Percentiles rank a stretch among this genome's conserved stretches.
Conservation (phyloP, 2,888 invertebrate genomes). For the Mythimna pallens region DNA sequence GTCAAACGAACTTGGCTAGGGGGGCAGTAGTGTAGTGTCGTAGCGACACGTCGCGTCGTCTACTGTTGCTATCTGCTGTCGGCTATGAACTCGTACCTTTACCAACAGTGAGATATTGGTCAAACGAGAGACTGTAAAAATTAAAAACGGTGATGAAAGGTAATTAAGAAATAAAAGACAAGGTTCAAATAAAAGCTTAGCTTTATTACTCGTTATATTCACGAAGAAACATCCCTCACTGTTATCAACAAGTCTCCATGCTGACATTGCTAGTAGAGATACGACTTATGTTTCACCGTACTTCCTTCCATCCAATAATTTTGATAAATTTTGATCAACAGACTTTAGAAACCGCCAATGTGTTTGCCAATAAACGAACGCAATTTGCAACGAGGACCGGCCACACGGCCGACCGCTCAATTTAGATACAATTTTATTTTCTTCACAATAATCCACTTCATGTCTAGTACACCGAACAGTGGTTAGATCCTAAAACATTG, state of each 20-base stretch:
- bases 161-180: constrained; percentile 81
- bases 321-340: constrained; percentile 84
- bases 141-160: background rate
- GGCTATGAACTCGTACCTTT: too few relatives aligned
- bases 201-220: constrained; percentile 94
- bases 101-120: too few relatives aligned
- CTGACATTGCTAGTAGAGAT: constrained; percentile 83
- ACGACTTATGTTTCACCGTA: constrained; percentile 82
- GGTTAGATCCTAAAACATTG: constrained; percentile 89
- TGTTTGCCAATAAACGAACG: constrained; percentile 79
- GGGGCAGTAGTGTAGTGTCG: too few relatives aligned
- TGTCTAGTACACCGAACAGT: constrained; percentile 89
- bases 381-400: constrained; percentile 76
- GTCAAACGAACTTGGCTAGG: too few relatives aligned
- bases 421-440: constrained; percentile 81
- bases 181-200: constrained; percentile 93
- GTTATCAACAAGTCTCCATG: constrained; percentile 87
- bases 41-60: too few relatives aligned
- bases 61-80: too few relatives aligned
- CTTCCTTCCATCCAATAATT: constrained; percentile 79
- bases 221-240: constrained; percentile 91
- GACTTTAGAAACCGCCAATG: constrained; percentile 69
- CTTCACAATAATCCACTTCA: constrained; percentile 83
- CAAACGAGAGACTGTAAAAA: too few relatives aligned
- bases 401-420: constrained; percentile 70